A percentile compares a stretch with the other conserved stretches of the same genome.
Conservation (phyloP, 2,888 invertebrate genomes). For the Cephus sareptanus region DNA sequence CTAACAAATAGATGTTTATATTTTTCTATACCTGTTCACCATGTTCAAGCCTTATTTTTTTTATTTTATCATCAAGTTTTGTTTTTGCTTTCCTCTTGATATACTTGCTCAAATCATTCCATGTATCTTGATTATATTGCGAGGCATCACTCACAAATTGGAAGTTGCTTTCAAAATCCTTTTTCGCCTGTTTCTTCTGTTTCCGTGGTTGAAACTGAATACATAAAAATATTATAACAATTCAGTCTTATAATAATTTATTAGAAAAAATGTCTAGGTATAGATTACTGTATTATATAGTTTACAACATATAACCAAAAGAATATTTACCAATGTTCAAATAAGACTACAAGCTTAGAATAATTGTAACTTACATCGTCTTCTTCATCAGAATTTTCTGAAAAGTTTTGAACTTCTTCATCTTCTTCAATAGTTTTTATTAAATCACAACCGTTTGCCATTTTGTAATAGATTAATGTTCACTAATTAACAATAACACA, state of each 20-base stretch:
- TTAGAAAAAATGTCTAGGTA: not conserved
- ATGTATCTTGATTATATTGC: slow-evolving; percentile 85
- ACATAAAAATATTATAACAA: not conserved
- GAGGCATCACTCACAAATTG: slow-evolving; percentile 81
- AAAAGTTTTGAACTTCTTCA: slow-evolving; percentile 82
- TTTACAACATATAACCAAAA: not conserved
- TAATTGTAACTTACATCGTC: slow-evolving; percentile 72
- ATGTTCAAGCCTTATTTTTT: slow-evolving; percentile 69
- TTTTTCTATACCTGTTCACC: slow-evolving; percentile 68
- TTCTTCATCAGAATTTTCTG: slow-evolving; percentile 85
- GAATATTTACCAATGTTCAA: not conserved
- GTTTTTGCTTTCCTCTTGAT: slow-evolving; percentile 82
- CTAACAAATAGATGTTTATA: slow-evolving; percentile 35
- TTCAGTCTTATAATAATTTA: not conserved
- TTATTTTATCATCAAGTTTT: slow-evolving; percentile 88
- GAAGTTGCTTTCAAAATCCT: slow-evolving; percentile 85
- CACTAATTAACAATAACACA: not conserved
- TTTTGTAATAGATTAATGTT: slow-evolving; percentile 13
- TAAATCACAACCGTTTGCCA: slow-evolving; percentile 68
- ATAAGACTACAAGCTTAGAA: slow-evolving; percentile 12
- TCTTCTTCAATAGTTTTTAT: slow-evolving; percentile 88
- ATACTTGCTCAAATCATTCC: slow-evolving; percentile 84
- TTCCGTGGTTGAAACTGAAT: slow-evolving; percentile 85
- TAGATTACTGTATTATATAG: not conserved
- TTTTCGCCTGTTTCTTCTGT: slow-evolving; percentile 76